phyloP scores from a whole-genome alignment of 2,113 vertebrate genomes.

The Gallinago jamesoni region DNA sequence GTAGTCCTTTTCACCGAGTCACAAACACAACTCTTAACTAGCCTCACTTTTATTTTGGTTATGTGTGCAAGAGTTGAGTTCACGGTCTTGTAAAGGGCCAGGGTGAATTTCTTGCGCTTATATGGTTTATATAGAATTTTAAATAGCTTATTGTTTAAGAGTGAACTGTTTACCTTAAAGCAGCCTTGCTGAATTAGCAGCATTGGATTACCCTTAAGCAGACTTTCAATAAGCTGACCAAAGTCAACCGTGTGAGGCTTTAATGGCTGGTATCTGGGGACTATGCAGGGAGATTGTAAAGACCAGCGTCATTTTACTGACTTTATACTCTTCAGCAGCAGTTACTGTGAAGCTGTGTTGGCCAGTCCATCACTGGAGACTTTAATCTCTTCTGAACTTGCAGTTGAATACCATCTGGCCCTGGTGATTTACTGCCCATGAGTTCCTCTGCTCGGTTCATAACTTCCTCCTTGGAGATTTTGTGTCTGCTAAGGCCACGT shows the following conservation, averaged over 20 bases:
- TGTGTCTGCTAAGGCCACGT: not conserved
- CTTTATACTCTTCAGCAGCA: not conserved
- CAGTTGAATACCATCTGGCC: slow-evolving; percentile 3
- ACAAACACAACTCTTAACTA: not conserved
- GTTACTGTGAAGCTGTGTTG: not conserved
- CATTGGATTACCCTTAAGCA: not conserved
- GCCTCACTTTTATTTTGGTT: not conserved
- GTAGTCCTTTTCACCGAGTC: not conserved
- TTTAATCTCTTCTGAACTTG: not conserved
- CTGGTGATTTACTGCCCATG: not conserved
- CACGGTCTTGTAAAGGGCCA: not conserved
- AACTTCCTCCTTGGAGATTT: not conserved
- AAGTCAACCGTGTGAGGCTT: not conserved
- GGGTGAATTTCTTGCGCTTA: not conserved
- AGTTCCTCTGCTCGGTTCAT: not conserved
- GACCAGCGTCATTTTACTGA: not conserved
- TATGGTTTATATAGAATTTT: not conserved
- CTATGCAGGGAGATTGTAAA: not conserved
- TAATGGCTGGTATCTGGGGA: not conserved
- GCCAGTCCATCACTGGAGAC: not conserved
- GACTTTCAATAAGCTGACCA: not conserved
- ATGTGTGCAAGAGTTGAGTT: not conserved
- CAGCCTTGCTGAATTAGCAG: not conserved
- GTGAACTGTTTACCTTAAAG: not conserved
- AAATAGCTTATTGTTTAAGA: not conserved